These are phyloP conservation scores for Achroia grisella DNA, from an alignment of 1,140 invertebrate species.

Conservation along the genomic window DNA sequence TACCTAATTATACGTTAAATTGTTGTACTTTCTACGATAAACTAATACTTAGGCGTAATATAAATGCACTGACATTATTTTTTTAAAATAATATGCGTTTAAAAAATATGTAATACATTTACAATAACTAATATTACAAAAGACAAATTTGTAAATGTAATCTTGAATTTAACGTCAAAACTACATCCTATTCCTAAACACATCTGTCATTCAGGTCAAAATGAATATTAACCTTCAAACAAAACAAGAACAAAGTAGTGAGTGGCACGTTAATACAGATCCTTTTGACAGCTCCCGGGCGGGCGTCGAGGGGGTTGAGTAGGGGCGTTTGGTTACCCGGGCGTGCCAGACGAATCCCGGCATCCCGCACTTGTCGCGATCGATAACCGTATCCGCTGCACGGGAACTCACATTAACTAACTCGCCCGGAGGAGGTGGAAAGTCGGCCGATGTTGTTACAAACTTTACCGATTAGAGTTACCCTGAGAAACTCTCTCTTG, in stretches of 20 bases:
- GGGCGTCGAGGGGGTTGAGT: conserved; percentile 9
- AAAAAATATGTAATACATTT: no score
- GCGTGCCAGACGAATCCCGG: conserved; percentile 62
- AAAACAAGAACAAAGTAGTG: conserved; percentile 67
- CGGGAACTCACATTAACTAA: conserved; percentile 65
- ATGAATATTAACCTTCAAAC: conserved; percentile 71
- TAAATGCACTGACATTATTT: no score
- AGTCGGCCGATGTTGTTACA: conserved; percentile 63
- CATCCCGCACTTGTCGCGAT: conserved; percentile 63
- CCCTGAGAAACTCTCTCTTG: conserved; percentile 31
- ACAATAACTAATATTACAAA: no score
- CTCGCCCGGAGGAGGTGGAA: conserved; percentile 50
- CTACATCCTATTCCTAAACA: not conserved
- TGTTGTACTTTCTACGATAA: no score
- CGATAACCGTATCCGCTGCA: conserved; percentile 64
- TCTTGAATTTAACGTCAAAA: no score
- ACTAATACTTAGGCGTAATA: no score
- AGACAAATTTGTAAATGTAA: no score
- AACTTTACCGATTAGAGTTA: conserved; percentile 64
- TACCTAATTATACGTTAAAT: no score
- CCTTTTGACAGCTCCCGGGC: conserved; percentile 33
- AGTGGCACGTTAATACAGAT: conserved; percentile 52
- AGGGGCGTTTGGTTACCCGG: conserved; percentile 36
- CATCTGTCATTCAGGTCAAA: conserved; percentile 41
- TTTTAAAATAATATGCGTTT: no score